Conservation (phyloP, 1,140 invertebrate species). For the Mesaphorura yosii region DNA sequence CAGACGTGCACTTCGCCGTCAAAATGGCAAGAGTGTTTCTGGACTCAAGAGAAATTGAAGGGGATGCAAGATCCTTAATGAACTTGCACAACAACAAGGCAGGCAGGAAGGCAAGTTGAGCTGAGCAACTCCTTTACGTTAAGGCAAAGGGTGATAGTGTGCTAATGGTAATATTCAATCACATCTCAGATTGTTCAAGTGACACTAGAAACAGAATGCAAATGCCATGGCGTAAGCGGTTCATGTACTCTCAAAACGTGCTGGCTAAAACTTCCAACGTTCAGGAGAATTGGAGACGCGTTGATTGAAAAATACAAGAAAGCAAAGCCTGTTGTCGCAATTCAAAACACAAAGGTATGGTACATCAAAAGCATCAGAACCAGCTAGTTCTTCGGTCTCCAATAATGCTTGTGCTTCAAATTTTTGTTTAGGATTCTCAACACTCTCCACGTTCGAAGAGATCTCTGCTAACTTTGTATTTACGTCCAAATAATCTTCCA, state of each 20-base stretch:
- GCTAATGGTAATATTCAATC: too few species aligned
- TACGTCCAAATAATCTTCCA: too few species aligned
- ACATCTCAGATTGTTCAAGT: conserved; percentile 69
- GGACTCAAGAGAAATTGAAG: conserved; percentile 69
- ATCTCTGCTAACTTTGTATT: too few species aligned
- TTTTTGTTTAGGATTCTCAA: conserved; percentile 1
- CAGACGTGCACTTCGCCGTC: conserved; percentile 63
- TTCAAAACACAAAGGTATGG: not conserved
- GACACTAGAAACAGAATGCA: conserved; percentile 71
- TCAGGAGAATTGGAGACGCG: conserved; percentile 67
- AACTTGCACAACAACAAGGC: conserved; percentile 95
- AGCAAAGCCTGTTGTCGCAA: conserved; percentile 38
- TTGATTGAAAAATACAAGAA: conserved; percentile 71
- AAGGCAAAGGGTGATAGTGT: too few species aligned
- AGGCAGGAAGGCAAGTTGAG: conserved; percentile 64
- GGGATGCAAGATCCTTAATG: conserved; percentile 77
- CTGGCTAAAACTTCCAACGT: conserved; percentile 76
- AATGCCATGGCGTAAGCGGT: conserved; percentile 92
- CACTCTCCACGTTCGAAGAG: too few species aligned
- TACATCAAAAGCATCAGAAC: not conserved
- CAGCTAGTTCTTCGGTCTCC: not conserved
- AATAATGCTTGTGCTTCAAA: not conserved
- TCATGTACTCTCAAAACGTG: conserved; percentile 89
- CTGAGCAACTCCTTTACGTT: too few species aligned
- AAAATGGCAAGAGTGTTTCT: conserved; percentile 66